These are phyloP conservation scores for Aphelenchoides avenae DNA, from an alignment of 1,140 invertebrate genomes.

Conservation along the genomic window DNA sequence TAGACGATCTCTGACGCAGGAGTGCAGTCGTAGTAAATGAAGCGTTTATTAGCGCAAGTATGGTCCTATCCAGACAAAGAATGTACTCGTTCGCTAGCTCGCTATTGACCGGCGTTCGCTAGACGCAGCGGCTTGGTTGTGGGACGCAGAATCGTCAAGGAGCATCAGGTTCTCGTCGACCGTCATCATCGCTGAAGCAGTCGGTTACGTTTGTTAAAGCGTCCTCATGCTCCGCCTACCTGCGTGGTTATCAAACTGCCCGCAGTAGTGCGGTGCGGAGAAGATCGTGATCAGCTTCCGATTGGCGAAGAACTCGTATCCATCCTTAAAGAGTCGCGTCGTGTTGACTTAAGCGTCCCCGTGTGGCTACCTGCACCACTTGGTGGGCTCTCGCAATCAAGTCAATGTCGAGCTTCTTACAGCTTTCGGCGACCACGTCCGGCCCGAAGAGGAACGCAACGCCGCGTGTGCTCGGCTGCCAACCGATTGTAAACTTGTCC, in stretches of 20 bases:
- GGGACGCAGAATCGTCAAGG: slow-evolving; percentile 67
- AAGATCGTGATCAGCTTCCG: slow-evolving; percentile 73
- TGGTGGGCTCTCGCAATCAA: slow-evolving; percentile 48
- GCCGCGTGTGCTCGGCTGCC: slow-evolving; percentile 65
- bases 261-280: no score
- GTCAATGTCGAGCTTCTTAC: slow-evolving; percentile 40
- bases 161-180: slow-evolving; percentile 96
- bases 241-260: no score
- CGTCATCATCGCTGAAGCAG: slow-evolving; percentile 97
- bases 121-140: slow-evolving; percentile 15
- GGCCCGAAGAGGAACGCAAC: slow-evolving; percentile 61
- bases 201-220: no score
- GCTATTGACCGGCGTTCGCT: no score
- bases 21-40: no score
- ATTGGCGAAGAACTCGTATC: slow-evolving; percentile 97
- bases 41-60: no score
- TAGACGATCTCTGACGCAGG: no score
- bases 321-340: no score
- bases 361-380: slow-evolving; percentile 69
- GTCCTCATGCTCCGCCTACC: no score
- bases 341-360: not conserved
- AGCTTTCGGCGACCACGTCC: no score
- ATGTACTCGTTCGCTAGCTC: no score
- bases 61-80: no score
- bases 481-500: slow-evolving; percentile 63